Conservation (phyloP, 1,140 invertebrate genomes). For the Drosophila murphyi region DNA sequence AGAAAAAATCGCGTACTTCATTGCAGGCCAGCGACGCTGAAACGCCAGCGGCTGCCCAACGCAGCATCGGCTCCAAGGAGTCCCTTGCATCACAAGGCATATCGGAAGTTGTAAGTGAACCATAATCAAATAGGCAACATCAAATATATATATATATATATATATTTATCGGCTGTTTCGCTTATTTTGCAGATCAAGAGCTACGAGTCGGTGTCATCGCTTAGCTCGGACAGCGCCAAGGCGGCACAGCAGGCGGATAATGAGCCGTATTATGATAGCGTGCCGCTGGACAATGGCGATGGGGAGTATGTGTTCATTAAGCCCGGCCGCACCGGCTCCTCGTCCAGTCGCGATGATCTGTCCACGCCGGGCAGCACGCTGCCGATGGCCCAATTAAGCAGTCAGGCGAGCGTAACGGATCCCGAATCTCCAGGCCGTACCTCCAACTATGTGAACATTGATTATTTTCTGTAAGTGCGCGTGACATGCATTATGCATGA, state of each 20-base stretch:
- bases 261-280: conserved; percentile 93
- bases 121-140: not conserved
- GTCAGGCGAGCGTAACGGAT: conserved; percentile 85
- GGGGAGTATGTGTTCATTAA: conserved; percentile 92
- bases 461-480: conserved; percentile 92
- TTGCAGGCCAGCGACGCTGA: conserved; percentile 72
- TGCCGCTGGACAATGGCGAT: conserved; percentile 90
- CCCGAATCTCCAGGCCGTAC: conserved; percentile 90
- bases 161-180: not conserved
- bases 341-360: conserved; percentile 87
- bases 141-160: not conserved
- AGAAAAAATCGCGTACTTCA: conserved; percentile 75
- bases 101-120: conserved; percentile 79
- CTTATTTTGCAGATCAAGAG: conserved; percentile 85
- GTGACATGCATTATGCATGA: not conserved
- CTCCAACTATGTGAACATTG: conserved; percentile 95
- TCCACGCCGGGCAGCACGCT: conserved; percentile 87
- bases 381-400: conserved; percentile 81
- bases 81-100: conserved; percentile 82
- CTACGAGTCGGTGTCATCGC: conserved; percentile 87
- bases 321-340: conserved; percentile 87
- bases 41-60: conserved; percentile 24
- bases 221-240: conserved; percentile 85
- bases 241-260: conserved; percentile 81
- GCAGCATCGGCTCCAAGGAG: conserved; percentile 78